Evolutionary conservation across 2,113 vertebrate species (phyloP), one percentile per base, ranked within the genome.

Genomic region (Hemichromis elongatus): DNA sequence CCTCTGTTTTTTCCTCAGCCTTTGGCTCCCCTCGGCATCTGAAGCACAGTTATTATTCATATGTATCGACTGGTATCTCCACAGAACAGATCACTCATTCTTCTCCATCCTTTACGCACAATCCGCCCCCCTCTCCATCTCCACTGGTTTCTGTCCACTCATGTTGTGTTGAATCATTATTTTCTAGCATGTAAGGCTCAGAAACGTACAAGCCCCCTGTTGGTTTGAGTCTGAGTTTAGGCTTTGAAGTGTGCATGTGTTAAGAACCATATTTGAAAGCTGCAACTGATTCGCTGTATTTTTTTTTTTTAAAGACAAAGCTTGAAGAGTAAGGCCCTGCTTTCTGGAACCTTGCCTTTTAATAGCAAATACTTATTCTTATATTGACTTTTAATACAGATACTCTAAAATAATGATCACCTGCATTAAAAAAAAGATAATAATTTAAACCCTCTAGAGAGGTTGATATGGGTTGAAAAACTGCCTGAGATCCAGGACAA

Each of bases 201-300:
- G 63, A 79, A 81, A 81, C 45, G 1, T 81, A 81, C 61, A 79
- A 52, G 45, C 35, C 79, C 68, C 87, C 77, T 8, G 3, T 55
- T 47, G 77, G 80, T 68, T 84, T 40, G 77, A 87, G 77, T 19
- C 28, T 14, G 10, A 61, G 83, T 54, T 87, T 30, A 56, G 35
- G 40, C 91, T 92, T 88, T 92, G 90, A 92, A 90, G 81, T 86
- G 35, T 14, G 66, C 50, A 66, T 70, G 82, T 86, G 81, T 45
- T 1, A 79, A 88, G 81, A 37, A 14, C 50, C 79, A 86, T 26
- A 79, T 87, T 84, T 80, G 63, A 78, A 84, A 87, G 85, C 21
- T 63, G 81, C 11, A 66, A 66, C 77, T 63, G 79, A 83, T 81
- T 40, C 35, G 28, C 37, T 81, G 79, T 50, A 83, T 88, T 86